Base-by-base conservation (phyloP, 2,113 vertebrate species). In the Zosterops lateralis region DNA sequence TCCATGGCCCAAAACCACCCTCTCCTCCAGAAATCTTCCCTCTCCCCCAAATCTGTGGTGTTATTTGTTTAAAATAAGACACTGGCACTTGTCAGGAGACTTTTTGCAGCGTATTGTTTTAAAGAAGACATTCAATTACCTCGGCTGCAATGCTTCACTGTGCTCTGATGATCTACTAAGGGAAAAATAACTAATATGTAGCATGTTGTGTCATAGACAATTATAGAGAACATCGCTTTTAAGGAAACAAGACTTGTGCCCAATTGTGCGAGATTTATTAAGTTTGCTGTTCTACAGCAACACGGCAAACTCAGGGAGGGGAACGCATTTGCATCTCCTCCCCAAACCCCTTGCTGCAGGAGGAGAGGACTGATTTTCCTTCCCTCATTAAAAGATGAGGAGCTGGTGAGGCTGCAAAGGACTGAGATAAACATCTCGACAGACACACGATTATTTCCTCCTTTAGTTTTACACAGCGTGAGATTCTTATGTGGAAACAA, bases 201-300 rank as follows among this genome's bases (percentile, higher is more conserved):
- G 91, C 90, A 32, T 92, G 74, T 96, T 90, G 93, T 95, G 96
- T 97, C 77, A 61, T 96, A 95, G 96, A 90, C 92, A 94, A 97
- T 96, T 96, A 97, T 81, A 92, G 94, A 95, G 84, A 94, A 96
- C 93, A 95, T 96, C 87, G 90, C 93, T 97, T 97, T 93, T 83
- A 94, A 94, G 96, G 91, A 94, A 96, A 96, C 68, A 75, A 97
- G 97, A 92, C 92, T 95, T 60, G 92, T 94, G 95, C 97, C 96
- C 96, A 81, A 65, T 96, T 93, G 94, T 66, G 91, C 85, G 12
- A 94, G 95, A 91, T 78, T 87, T 96, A 96, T 95, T 70, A 85
- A 93, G 92, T 66, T 83, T 72, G 90, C 96, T 94, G 90, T 42
- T 96, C 34, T 93, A 85, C 92, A 93, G 93, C 94, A 96, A 50